Evolutionary conservation across 2,888 invertebrate species (phyloP).

Genomic region (Pristionchus arcanus): DNA sequence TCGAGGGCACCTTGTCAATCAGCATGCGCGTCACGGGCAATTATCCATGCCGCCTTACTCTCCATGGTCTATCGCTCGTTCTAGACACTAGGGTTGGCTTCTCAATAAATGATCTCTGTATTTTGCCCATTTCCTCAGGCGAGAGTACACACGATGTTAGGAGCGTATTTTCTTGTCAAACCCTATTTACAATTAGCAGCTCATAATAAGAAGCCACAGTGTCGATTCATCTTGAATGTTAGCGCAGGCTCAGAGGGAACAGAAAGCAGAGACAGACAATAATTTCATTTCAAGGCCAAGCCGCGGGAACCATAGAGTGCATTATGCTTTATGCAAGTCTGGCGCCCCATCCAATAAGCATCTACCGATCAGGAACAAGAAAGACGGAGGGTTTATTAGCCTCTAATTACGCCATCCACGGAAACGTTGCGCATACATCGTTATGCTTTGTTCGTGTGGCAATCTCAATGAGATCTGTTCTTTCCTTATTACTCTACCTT

Average conservation of each 20-base stretch:
- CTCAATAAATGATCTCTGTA: no score
- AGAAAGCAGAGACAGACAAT: not conserved
- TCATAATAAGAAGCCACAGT: no score
- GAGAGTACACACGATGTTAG: no score
- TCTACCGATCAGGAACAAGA: not conserved
- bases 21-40: not conserved
- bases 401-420: not conserved
- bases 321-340: constrained; percentile 14
- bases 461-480: not conserved
- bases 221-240: no score
- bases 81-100: no score
- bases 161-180: no score
- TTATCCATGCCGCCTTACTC: not conserved
- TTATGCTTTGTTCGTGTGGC: not conserved
- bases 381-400: not conserved
- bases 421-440: constrained; percentile 3
- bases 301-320: not conserved
- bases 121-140: no score
- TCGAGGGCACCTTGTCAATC: not conserved
- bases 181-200: no score
- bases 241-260: no score
- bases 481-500: not conserved
- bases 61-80: not conserved
- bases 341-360: not conserved
- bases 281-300: not conserved